Percentiles rank a stretch among this genome's conserved stretches.
These are phyloP conservation scores for Bubo blakistoni DNA, from an alignment of 2,113 vertebrate genomes.

Conservation along the genomic window DNA sequence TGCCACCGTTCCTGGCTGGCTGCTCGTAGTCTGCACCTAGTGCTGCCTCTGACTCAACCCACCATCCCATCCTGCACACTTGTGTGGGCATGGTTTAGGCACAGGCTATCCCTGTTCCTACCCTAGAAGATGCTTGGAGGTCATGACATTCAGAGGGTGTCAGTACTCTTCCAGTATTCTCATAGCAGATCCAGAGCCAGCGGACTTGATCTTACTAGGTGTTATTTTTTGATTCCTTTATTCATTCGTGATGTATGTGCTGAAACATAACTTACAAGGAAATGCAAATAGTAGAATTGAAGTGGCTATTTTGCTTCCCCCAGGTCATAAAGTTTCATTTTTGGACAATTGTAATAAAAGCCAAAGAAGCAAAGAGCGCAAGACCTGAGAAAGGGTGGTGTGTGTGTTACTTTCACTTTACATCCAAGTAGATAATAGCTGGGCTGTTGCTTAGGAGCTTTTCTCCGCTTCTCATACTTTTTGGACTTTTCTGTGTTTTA, in stretches of 20 bases:
- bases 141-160: neutral
- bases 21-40: neutral
- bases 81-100: neutral
- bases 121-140: neutral
- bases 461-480: neutral
- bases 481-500: neutral
- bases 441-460: neutral
- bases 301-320: neutral
- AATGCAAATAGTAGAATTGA: neutral
- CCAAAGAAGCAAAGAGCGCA: neutral
- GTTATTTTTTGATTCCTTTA: neutral
- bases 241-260: neutral
- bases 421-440: neutral
- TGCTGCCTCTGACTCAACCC: neutral
- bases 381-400: neutral
- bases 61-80: accelerated
- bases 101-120: neutral
- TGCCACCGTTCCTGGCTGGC: neutral
- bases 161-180: neutral
- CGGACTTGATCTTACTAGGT: neutral
- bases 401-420: accelerated
- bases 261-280: neutral
- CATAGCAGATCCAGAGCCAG: neutral
- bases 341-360: neutral
- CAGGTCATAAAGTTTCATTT: neutral